Conservation (phyloP, 1,140 invertebrate species). For the Pomacea maculata region DNA sequence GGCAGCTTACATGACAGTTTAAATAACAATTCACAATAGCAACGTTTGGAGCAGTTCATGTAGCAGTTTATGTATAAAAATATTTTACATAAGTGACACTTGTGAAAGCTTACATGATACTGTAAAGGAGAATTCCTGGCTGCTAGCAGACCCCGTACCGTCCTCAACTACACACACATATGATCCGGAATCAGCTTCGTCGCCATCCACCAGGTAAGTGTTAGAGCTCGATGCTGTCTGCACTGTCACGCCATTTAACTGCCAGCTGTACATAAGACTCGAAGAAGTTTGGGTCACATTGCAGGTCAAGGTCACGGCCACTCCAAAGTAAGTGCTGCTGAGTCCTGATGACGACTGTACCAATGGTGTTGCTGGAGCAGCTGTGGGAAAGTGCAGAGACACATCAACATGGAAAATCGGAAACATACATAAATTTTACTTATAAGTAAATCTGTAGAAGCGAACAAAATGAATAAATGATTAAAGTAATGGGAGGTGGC, state of each 20-base stretch:
- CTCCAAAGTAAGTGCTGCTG: neutral
- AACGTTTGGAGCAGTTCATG: too few species aligned
- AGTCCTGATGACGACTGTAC: neutral
- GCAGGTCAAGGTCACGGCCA: conserved; percentile 15
- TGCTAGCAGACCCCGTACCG: neutral
- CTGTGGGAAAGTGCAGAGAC: neutral
- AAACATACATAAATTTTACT: too few species aligned
- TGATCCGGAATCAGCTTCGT: neutral
- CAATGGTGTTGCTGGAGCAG: neutral
- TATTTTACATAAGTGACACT: too few species aligned
- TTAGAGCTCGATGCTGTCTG: neutral
- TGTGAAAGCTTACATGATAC: neutral
- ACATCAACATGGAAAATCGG: too few species aligned
- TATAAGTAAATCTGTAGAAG: too few species aligned
- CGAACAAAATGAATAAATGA: too few species aligned
- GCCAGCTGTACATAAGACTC: neutral
- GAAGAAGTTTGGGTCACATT: neutral
- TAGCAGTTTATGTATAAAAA: too few species aligned
- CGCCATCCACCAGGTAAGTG: neutral
- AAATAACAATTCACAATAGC: too few species aligned
- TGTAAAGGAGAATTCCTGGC: neutral
- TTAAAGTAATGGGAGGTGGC: neutral
- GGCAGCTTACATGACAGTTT: too few species aligned
- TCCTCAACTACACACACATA: neutral
- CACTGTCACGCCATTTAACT: neutral